A percentile compares a stretch with the other conserved stretches of the same genome.
phyloP scores from a whole-genome alignment of 2,888 invertebrate species.

The Hemistola chrysoprasaria region DNA sequence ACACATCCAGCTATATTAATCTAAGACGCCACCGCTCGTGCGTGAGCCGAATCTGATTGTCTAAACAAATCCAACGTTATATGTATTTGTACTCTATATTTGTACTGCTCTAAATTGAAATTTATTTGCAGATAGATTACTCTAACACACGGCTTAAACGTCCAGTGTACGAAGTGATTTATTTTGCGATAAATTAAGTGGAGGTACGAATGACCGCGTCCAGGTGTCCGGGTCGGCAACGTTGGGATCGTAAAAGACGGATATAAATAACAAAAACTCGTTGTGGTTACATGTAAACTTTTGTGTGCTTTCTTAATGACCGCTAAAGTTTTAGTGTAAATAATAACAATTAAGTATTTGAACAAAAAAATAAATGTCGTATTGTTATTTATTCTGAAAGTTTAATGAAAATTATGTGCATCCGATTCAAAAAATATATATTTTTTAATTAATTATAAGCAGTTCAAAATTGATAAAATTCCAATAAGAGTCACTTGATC shows the following conservation, averaged over 20 bases:
- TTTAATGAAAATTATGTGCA: no score
- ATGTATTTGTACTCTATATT: conserved; percentile 33
- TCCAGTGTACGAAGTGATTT: conserved; percentile 33
- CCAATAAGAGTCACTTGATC: no score
- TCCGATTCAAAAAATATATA: no score
- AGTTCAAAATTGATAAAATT: no score
- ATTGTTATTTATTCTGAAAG: no score
- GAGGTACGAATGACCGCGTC: conserved; percentile 8
- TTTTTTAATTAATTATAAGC: no score
- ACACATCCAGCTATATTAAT: conserved; percentile 40
- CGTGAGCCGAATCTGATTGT: conserved; percentile 45
- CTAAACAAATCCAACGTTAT: conserved; percentile 52
- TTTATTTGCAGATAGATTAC: conserved; percentile 49
- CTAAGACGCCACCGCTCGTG: conserved; percentile 31
- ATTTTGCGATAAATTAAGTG: conserved; percentile 33
- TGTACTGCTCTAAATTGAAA: conserved; percentile 51
- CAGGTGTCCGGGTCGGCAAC: neutral
- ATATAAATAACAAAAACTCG: conserved; percentile 9
- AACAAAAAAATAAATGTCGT: no score
- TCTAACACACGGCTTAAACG: conserved; percentile 27
- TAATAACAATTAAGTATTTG: no score
- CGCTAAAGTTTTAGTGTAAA: no score
- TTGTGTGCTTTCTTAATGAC: no score
- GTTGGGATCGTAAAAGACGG: conserved; percentile 3
- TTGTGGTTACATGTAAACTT: conserved; percentile 4